phyloP scores from a whole-genome alignment of 2,113 vertebrate genomes.

The Callipepla squamata region DNA sequence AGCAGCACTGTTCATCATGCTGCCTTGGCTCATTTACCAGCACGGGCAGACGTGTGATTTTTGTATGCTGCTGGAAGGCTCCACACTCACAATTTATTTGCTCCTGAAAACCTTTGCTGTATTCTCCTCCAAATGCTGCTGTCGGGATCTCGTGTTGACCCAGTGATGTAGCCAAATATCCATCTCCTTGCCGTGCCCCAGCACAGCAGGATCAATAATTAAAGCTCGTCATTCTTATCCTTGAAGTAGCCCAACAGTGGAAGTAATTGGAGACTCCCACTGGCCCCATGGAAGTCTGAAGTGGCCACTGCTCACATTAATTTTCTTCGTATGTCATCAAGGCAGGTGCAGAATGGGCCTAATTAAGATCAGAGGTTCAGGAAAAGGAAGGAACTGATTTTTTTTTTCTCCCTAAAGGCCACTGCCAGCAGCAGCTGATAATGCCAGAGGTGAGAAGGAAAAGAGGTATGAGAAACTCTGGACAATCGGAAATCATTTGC shows the following conservation, averaged over 20 bases:
- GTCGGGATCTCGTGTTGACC: background rate
- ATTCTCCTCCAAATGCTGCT: background rate
- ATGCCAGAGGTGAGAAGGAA: background rate
- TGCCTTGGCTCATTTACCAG: background rate
- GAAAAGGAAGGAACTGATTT: background rate
- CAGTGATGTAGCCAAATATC: background rate
- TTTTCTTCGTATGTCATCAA: slow-evolving; percentile 17
- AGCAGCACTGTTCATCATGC: background rate
- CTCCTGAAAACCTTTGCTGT: background rate
- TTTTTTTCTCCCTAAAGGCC: background rate
- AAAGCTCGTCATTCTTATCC: slow-evolving; percentile 19
- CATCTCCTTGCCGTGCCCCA: background rate
- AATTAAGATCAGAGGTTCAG: slow-evolving; percentile 30
- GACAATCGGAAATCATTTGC: background rate
- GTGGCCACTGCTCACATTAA: slow-evolving; percentile 8
- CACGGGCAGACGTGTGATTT: background rate
- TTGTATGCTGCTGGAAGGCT: background rate
- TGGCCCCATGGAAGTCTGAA: background rate
- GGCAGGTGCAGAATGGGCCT: slow-evolving; percentile 47
- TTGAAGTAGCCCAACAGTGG: background rate
- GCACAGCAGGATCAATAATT: slow-evolving; percentile 52
- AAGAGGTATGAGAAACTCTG: slow-evolving; percentile 27
- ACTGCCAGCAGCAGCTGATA: background rate
- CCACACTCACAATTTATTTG: background rate
- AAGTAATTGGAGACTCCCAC: slow-evolving; percentile 13